A percentile compares a stretch with the other conserved stretches of the same genome.
These are phyloP conservation scores for Manis javanica DNA, from an alignment of 2,797 vertebrate genomes.

Conservation along the genomic window DNA sequence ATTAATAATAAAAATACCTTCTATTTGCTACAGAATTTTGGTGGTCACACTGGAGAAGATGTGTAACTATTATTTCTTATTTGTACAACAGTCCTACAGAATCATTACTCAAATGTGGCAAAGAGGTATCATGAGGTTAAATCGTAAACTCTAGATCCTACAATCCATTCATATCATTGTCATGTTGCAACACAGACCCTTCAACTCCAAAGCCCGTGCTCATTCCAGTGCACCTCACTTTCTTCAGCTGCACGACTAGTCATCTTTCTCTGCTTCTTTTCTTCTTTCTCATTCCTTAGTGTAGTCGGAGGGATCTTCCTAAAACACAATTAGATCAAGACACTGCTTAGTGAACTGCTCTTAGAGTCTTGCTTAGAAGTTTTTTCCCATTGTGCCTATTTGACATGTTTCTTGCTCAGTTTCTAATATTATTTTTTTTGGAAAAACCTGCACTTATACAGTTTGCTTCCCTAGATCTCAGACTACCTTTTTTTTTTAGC, in stretches of 20 bases:
- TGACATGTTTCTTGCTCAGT: not conserved
- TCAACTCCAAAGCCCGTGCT: not conserved
- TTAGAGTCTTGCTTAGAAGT: not conserved
- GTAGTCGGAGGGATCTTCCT: not conserved
- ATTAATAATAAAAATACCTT: not conserved
- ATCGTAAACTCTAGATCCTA: not conserved
- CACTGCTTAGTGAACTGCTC: not conserved
- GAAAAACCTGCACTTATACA: accelerated
- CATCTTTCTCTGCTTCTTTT: not conserved
- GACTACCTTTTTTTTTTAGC: not conserved
- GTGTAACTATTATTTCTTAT: not conserved
- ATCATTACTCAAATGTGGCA: not conserved
- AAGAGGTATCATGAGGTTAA: not conserved
- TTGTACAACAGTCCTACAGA: not conserved
- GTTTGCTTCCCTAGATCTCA: not conserved
- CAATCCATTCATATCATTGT: not conserved
- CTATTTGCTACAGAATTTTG: not conserved
- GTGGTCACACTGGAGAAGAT: not conserved
- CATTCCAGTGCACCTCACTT: not conserved
- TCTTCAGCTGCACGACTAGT: not conserved
- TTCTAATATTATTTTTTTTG: not conserved
- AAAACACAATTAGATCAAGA: not conserved
- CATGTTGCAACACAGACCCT: not conserved
- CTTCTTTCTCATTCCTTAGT: not conserved
- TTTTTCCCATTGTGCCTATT: not conserved